Conservation (phyloP, 2,888 invertebrate genomes). For the Eristalis intricaria region DNA sequence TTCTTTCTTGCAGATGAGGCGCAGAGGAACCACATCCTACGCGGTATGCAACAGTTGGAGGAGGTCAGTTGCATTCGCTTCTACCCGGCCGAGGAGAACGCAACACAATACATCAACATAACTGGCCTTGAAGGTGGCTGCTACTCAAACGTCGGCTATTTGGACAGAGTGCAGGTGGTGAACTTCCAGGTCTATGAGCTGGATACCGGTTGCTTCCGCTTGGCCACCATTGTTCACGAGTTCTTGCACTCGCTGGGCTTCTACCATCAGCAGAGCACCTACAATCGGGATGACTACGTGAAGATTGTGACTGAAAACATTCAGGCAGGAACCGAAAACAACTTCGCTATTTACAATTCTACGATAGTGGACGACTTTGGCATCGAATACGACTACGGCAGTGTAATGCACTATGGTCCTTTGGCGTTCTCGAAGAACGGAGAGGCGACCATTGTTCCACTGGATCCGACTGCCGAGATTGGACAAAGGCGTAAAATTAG, state of each 20-base stretch:
- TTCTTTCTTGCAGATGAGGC: constrained; percentile 76
- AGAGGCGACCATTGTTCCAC: constrained; percentile 86
- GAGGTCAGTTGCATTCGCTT: constrained; percentile 88
- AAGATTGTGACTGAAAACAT: constrained; percentile 82
- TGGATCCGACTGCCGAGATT: constrained; percentile 63
- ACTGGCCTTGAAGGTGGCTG: constrained; percentile 83
- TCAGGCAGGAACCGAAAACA: constrained; percentile 84
- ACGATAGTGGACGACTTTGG: constrained; percentile 85
- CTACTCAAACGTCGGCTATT: constrained; percentile 86
- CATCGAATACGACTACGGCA: constrained; percentile 88
- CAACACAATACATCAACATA: constrained; percentile 58
- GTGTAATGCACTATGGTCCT: constrained; percentile 90
- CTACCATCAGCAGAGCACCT: constrained; percentile 90
- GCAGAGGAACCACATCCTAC: constrained; percentile 85
- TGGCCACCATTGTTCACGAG: constrained; percentile 87
- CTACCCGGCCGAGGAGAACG: constrained; percentile 83
- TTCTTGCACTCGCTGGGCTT: constrained; percentile 90
- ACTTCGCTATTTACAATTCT: constrained; percentile 86
- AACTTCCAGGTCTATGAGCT: constrained; percentile 76
- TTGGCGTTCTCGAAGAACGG: constrained; percentile 88
- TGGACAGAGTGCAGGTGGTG: constrained; percentile 80
- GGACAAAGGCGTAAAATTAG: constrained; percentile 74
- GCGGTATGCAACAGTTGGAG: constrained; percentile 88
- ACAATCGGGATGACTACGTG: constrained; percentile 87
- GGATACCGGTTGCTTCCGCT: constrained; percentile 78